phyloP scores from a whole-genome alignment of 2,888 invertebrate species.

The Scaptomyza parva region DNA sequence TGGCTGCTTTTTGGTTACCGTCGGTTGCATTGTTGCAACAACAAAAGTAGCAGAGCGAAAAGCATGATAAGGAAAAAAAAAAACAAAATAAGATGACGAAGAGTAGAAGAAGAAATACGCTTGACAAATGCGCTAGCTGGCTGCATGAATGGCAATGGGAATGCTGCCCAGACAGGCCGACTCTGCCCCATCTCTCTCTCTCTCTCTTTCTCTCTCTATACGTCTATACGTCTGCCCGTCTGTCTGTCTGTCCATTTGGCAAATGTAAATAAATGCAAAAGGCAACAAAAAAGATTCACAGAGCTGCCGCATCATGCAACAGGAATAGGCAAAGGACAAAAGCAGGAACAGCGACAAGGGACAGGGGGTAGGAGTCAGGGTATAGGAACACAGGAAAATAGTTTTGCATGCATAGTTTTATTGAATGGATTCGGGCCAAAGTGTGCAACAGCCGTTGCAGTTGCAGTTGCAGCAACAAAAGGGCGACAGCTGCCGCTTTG shows the following conservation, averaged over 20 bases:
- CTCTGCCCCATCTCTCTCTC: slow-evolving; percentile 26
- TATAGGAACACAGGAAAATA: slow-evolving; percentile 24
- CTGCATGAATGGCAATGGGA: slow-evolving; percentile 53
- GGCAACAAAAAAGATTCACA: slow-evolving; percentile 34
- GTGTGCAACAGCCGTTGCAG: slow-evolving; percentile 37
- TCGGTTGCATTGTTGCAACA: slow-evolving; percentile 23
- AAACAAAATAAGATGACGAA: neutral
- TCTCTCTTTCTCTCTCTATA: slow-evolving; percentile 5
- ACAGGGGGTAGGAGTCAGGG: neutral
- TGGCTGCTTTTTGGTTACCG: slow-evolving; percentile 14
- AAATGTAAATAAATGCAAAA: slow-evolving; percentile 78
- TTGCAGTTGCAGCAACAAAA: slow-evolving; percentile 42
- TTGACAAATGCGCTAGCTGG: slow-evolving; percentile 46
- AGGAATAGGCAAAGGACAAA: neutral
- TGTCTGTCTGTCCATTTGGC: slow-evolving; percentile 24
- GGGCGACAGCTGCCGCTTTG: slow-evolving; percentile 70
- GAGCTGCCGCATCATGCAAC: slow-evolving; percentile 39
- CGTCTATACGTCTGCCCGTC: slow-evolving; percentile 9
- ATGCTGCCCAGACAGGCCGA: slow-evolving; percentile 53
- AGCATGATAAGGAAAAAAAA: slow-evolving; percentile 21
- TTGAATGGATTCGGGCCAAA: slow-evolving; percentile 63
- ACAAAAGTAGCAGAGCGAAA: neutral
- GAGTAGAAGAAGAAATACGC: slow-evolving; percentile 41
- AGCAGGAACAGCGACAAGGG: neutral
- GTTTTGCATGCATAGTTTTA: slow-evolving; percentile 61